Conservation (phyloP, 2,797 vertebrate species). For the Leptatherina wallacei region DNA sequence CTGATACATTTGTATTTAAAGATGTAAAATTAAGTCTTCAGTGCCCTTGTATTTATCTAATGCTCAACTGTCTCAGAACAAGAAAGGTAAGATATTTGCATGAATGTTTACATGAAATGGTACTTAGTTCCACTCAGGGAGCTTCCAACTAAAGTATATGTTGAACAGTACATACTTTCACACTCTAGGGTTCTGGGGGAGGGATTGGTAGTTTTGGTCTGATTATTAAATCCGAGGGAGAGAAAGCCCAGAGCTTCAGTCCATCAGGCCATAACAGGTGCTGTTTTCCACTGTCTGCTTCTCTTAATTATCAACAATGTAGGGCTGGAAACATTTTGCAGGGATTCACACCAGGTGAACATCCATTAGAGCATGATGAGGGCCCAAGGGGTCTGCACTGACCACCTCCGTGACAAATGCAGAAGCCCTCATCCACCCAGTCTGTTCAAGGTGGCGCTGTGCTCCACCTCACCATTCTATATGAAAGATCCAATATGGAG, state of each 20-base stretch:
- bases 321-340: constrained; percentile 65
- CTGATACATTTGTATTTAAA: constrained; percentile 8
- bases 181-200: constrained; percentile 39
- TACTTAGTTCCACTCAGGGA: neutral
- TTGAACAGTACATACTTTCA: constrained; percentile 23
- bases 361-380: constrained; percentile 77
- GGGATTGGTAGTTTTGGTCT: constrained; percentile 43
- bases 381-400: constrained; percentile 73
- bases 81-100: constrained; percentile 17
- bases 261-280: constrained; percentile 80
- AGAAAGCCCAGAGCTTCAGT: constrained; percentile 60
- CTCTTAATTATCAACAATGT: constrained; percentile 82
- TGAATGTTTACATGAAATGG: constrained; percentile 24
- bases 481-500: constrained; percentile 1
- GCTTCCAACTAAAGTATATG: constrained; percentile 9
- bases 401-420: constrained; percentile 5
- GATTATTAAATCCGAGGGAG: constrained; percentile 60
- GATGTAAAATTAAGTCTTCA: constrained; percentile 14
- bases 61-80: constrained; percentile 16
- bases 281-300: constrained; percentile 81
- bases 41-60: neutral
- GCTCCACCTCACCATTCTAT: constrained; percentile 3
- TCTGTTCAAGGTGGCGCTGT: neutral
- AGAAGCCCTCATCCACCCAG: neutral
- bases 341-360: constrained; percentile 76